phyloP scores from a whole-genome alignment of 2,888 invertebrate genomes.

The Agrotis exclamationis region DNA sequence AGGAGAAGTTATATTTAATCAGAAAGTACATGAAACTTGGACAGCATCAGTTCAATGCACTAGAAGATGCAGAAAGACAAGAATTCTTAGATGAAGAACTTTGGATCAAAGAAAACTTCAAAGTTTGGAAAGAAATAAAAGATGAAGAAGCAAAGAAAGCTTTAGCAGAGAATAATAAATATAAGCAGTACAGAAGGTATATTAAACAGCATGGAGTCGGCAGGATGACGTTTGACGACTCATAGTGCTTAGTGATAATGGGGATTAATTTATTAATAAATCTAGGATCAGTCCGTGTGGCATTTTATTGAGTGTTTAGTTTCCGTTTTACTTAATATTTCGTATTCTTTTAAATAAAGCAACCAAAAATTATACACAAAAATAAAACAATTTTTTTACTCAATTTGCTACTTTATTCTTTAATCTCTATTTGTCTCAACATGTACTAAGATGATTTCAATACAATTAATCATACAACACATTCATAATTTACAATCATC shows the following conservation, averaged over 20 bases:
- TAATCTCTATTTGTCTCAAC: slow-evolving; percentile 85
- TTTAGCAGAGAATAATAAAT: slow-evolving; percentile 96
- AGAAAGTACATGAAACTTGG: slow-evolving; percentile 94
- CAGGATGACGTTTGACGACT: slow-evolving; percentile 97
- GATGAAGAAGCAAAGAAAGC: slow-evolving; percentile 96
- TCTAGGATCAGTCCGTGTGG: slow-evolving; percentile 48
- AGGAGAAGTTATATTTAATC: slow-evolving; percentile 96
- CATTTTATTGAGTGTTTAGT: slow-evolving; percentile 50
- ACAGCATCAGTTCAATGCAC: slow-evolving; percentile 93
- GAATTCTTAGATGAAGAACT: slow-evolving; percentile 94
- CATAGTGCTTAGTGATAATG: slow-evolving; percentile 67
- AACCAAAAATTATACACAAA: slow-evolving; percentile 66
- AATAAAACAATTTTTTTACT: slow-evolving; percentile 83
- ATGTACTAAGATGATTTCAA: slow-evolving; percentile 85
- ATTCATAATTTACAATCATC: slow-evolving; percentile 84
- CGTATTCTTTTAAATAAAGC: slow-evolving; percentile 38
- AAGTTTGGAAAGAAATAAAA: slow-evolving; percentile 94
- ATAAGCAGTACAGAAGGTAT: slow-evolving; percentile 97
- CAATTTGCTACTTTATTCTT: slow-evolving; percentile 87
- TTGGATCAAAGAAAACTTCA: slow-evolving; percentile 96
- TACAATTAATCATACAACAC: slow-evolving; percentile 78
- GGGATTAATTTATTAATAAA: slow-evolving; percentile 57
- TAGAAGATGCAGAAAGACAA: slow-evolving; percentile 94
- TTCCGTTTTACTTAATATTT: slow-evolving; percentile 47
- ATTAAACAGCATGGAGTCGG: slow-evolving; percentile 97